Evolutionary conservation across 2,888 invertebrate genomes (phyloP).

Genomic region (Neocrepidodera transversa): DNA sequence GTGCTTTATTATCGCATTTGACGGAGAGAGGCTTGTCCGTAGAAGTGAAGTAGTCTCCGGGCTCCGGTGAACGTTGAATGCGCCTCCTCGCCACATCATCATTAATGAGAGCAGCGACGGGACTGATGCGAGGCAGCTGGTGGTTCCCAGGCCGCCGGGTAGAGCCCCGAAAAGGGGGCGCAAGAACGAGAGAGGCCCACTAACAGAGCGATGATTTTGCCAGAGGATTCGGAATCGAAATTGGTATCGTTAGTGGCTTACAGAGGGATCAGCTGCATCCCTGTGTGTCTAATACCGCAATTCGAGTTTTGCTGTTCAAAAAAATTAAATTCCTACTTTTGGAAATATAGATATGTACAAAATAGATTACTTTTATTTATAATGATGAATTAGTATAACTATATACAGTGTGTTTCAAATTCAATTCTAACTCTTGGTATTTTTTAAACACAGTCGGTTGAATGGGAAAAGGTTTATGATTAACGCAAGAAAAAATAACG

Average conservation of each 20-base stretch:
- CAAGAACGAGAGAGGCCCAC: conserved; percentile 11
- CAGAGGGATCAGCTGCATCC: conserved; percentile 17
- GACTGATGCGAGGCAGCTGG: conserved; percentile 55
- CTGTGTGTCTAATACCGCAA: too few species aligned
- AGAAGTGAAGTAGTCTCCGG: conserved; percentile 78
- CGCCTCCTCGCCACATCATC: conserved; percentile 68
- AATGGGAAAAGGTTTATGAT: too few species aligned
- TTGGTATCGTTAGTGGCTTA: conserved; percentile 10
- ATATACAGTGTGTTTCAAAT: too few species aligned
- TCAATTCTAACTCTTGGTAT: too few species aligned
- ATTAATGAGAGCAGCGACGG: conserved; percentile 70
- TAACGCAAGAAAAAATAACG: too few species aligned
- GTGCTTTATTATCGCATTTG: conserved; percentile 46
- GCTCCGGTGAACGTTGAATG: conserved; percentile 50
- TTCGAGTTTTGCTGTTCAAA: too few species aligned
- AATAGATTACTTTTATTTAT: too few species aligned
- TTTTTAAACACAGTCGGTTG: too few species aligned
- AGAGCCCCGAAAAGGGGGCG: conserved; percentile 26
- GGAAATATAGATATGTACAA: too few species aligned
- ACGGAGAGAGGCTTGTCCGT: conserved; percentile 47
- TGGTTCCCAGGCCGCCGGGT: conserved; percentile 51
- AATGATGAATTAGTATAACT: too few species aligned
- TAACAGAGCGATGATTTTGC: conserved; percentile 11
- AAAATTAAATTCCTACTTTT: too few species aligned
- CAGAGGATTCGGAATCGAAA: background rate